Evolutionary conservation across 2,113 vertebrate species (phyloP), one percentile per base, ranked within the genome.

Genomic region (Mandrillus leucophaeus): DNA sequence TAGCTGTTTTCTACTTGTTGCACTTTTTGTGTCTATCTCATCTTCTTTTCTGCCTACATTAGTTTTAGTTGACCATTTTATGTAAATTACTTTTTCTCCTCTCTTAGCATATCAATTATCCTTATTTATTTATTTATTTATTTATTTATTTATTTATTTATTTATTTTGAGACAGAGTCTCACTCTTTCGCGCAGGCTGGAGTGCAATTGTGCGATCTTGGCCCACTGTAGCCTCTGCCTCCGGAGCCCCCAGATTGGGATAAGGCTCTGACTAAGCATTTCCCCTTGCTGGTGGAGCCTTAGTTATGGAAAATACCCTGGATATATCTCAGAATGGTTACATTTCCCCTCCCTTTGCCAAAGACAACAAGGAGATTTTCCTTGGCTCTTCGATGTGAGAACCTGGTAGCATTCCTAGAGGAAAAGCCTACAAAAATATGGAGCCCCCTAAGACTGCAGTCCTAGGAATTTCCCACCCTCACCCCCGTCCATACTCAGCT

Each of bases 401-500:
- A 32, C 7, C 8, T 32, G 70, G 18, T 61, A 20, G 22, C 30
- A 0, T 32, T 70, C 27, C 40, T 84, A 23, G 20, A 59, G 12
- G 43, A 32, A 30, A 70, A 52, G n/a, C 20, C 27, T 17, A 35
- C 40, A 43, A 68, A 40, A 12, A 43, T 6, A 4, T 9, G 16
- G 3, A 20, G 0, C 13, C 9, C 6, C 68, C n/a, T 2, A 14
- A 23, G 40, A 7, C 8, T 3, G 2, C 2, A 23, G 3, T 8
- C 40, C 50, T 8, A 2, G 3, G 23, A 32, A 11, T 45, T 20
- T 23, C 68, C 11, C 12, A 23, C 30, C 1, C 45, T 45, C 25
- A 2, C 2, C 1, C 38, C 12, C 27, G 75, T 35, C 52, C 80
- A 11, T 1, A 17, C 61, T 11, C 86, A 30, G 22, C 13, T 55